Conservation (phyloP, 2,113 vertebrate genomes). For the Amblyornis subalaris region DNA sequence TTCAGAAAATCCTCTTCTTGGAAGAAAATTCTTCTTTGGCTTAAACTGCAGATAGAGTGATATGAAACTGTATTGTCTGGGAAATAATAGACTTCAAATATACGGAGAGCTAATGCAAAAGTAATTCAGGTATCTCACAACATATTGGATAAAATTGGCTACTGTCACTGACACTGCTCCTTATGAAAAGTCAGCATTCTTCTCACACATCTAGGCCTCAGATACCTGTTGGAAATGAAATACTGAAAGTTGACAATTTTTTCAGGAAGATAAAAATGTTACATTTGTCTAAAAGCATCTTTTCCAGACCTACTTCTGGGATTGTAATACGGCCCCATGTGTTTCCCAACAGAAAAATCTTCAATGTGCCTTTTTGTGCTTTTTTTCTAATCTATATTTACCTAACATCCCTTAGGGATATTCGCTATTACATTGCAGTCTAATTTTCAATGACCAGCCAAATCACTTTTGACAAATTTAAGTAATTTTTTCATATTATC, state of each 20-base stretch:
- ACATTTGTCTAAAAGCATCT: not conserved
- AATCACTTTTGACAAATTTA: not conserved
- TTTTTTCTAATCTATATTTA: not conserved
- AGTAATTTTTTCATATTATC: not conserved
- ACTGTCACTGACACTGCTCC: not conserved
- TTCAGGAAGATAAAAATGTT: not conserved
- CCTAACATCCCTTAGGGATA: not conserved
- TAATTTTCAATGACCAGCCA: not conserved
- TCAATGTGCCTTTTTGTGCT: not conserved
- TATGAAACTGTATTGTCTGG: not conserved
- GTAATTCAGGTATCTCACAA: not conserved
- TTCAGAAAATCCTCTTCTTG: not conserved
- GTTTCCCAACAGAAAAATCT: not conserved
- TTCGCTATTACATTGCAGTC: not conserved
- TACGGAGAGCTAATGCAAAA: not conserved
- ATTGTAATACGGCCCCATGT: not conserved
- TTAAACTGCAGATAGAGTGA: not conserved
- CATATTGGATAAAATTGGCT: not conserved
- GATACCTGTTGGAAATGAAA: not conserved
- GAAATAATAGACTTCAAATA: not conserved
- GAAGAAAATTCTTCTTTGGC: not conserved
- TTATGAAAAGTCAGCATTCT: not conserved
- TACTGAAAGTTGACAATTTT: not conserved
- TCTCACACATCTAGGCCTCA: not conserved
- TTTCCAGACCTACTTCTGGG: not conserved